Base-by-base conservation (phyloP, 1,140 invertebrate species). In the Micrasema minimum region DNA sequence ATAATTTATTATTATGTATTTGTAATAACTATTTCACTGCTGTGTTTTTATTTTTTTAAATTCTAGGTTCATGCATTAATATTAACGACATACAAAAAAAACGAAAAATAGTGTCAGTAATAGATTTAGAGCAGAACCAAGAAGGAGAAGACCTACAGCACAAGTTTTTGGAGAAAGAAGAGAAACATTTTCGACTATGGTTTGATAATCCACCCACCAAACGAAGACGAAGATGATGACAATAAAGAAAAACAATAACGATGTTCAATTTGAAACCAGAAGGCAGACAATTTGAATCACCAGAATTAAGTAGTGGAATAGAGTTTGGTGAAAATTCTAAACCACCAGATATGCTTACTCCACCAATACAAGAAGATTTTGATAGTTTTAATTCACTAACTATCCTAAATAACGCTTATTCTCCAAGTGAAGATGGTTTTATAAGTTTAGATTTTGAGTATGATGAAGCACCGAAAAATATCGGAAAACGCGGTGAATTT, bases 71-170 rank as follows among this genome's bases (percentile, higher is more conserved):
- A 78, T 18, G 75, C 68, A 7, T 74, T 85, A 43, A 74, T 84
- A 6, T 83, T 78, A 77, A 74, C 75, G 2, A 83, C 83, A 4
- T 85, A 85, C 71, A 79, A 77, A 37, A n/a, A 85, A 82, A 75
- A 82, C 82, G 0, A 82, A 83, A 76, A 77, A 41, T 5, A 80
- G 80, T 9, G 77, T 85, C n/a, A 77, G 77, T 9, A 81, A 80
- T 4, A 78, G 79, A 0, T 79, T 83, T 1, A 75, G 79, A 69
- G 46, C 75, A 57, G 79, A 80, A 9, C 76, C 78, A 1, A 76
- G 50, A 3, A 77, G 77, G 23, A 76, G 79, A 0, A 72, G 78
- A 12, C 53, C 75, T 6, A 82, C 80, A 46, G 72, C 77, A 76
- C 20, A 71, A 76, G 0, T 69, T 31, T 76, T 76, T 2, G 78